Base-by-base conservation (phyloP, 2,888 invertebrate species). In the Chironomus riparius region DNA sequence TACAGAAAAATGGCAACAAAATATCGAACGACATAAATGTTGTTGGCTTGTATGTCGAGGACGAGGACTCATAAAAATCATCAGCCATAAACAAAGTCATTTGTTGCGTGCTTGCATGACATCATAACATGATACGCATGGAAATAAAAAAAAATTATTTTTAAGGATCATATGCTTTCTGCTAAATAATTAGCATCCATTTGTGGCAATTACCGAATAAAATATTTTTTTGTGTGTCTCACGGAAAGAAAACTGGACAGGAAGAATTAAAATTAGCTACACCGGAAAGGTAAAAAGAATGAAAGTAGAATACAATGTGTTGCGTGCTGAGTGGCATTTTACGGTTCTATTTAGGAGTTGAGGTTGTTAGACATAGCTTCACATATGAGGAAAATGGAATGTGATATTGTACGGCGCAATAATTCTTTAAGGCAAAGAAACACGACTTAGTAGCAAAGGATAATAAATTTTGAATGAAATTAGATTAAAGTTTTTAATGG, bases 231-330 rank as follows among this genome's bases (percentile, higher is more conserved):
- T 38, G 38, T 73, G 62, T 73, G 47, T 38, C 22, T 56, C 71
- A n/a, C n/a, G n/a, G 50, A 71, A 15, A 71, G 56, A 22, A 61
- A 73, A 73, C 15, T 73, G 28, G 28, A 65, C 24, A 73, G 62
- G 61, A 73, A 47, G 61, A 24, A 28, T 15, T 47, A 56, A 56
- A 56, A 56, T 56, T 56, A 56, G 56, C 18, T 15, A 15, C 15
- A 56, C 56, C n/a, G 56, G 56, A 56, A 56, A 56, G 50, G 18
- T 38, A 38, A 38, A 38, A 38, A 38, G 38, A 38, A 38, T 38
- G 38, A 38, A 38, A 38, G 7, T 7, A 38, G 71, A 21, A 71
- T 50, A 71, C 18, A 48, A 70, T 28, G 1, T 56, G 56, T 61
- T 73, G 72, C 72, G 72, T 73, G 72, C 13, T 28, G 7, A 65